Evolutionary conservation across 2,113 vertebrate genomes (phyloP).

Genomic region (Myodes glareolus): DNA sequence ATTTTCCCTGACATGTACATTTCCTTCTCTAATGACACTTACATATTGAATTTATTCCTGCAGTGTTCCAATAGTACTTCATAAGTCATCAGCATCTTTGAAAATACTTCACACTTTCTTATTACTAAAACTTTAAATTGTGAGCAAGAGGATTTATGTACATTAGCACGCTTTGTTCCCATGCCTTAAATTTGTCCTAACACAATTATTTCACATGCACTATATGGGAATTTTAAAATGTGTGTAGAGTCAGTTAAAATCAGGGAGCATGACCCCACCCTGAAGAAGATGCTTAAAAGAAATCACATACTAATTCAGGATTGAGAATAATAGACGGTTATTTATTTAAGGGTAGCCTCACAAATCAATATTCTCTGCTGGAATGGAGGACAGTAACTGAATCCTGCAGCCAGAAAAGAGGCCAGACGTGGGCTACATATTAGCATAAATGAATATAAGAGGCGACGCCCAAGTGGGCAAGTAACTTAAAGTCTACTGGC

Average conservation of each 20-base stretch:
- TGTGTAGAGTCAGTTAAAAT: conserved; percentile 34
- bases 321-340: no score
- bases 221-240: conserved; percentile 29
- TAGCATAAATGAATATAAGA: no score
- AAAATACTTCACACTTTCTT: conserved; percentile 28
- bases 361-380: no score
- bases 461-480: no score
- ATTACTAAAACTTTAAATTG: neutral
- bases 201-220: neutral
- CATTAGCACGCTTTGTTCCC: conserved; percentile 41
- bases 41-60: neutral
- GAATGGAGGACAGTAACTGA: no score
- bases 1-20: rapidly evolving
- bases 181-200: neutral
- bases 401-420: no score
- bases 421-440: no score
- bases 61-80: neutral
- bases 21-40: neutral
- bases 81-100: neutral
- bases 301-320: no score
- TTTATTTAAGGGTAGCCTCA: no score
- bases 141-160: neutral
- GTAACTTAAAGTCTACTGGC: no score
- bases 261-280: neutral
- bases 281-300: neutral